phyloP scores from a whole-genome alignment of 2,888 invertebrate species.

The Gasteruption jaculator region DNA sequence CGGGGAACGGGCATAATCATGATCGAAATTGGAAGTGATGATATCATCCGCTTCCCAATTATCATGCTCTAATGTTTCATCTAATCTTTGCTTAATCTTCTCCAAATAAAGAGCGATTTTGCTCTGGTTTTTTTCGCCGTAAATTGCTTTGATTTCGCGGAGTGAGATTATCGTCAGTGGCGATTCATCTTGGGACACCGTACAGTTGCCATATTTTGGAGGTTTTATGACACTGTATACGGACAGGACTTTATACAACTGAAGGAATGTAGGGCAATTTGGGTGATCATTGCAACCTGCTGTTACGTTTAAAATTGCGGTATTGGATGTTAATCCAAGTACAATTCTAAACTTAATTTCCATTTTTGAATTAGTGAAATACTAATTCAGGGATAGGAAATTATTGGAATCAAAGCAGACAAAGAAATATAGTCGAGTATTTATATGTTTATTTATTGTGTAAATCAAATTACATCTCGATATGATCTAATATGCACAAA shows the following conservation, averaged over 20 bases:
- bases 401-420: too few species aligned
- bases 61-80: constrained; percentile 8
- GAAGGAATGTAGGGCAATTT: constrained; percentile 9
- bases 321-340: too few species aligned
- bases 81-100: constrained; percentile 7
- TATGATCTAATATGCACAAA: constrained; percentile 14
- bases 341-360: too few species aligned
- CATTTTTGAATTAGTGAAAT: too few species aligned
- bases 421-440: too few species aligned
- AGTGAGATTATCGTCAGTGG: constrained; percentile 1
- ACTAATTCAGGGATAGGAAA: too few species aligned
- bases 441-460: too few species aligned
- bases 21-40: too few species aligned
- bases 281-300: constrained; percentile 15
- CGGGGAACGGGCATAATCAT: constrained; percentile 8
- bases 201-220: constrained; percentile 14
- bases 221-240: constrained; percentile 13
- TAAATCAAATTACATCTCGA: too few species aligned
- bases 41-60: constrained; percentile 13
- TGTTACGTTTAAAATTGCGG: too few species aligned
- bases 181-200: neutral
- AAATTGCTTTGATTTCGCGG: constrained; percentile 7
- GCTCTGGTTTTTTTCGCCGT: constrained; percentile 5
- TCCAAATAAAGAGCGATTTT: constrained; percentile 2
- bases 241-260: constrained; percentile 15